Percentiles rank a stretch among this genome's conserved stretches.
Conservation (phyloP, 1,140 invertebrate species). For the Drosophila eugracilis region DNA sequence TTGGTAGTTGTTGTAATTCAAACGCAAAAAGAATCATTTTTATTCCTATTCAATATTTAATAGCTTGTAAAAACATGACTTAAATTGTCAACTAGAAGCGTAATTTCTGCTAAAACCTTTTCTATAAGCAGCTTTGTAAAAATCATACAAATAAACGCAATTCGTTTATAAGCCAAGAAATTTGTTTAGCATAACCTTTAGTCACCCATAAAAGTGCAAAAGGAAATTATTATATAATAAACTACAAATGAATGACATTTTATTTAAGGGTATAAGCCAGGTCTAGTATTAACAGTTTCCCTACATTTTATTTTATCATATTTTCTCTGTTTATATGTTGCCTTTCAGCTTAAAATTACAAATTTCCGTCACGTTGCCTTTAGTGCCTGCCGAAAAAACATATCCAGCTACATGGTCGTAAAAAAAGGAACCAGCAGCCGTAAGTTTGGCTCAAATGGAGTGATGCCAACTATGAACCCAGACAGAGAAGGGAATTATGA, state of each 20-base stretch:
- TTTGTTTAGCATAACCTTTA: no score
- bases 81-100: no score
- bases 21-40: no score
- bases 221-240: neutral
- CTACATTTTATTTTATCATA: constrained; percentile 17
- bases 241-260: neutral
- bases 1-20: no score
- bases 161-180: no score
- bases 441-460: constrained; percentile 20
- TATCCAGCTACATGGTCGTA: constrained; percentile 31
- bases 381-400: constrained; percentile 35
- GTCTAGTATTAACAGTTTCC: neutral
- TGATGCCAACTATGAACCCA: constrained; percentile 33
- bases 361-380: constrained; percentile 32
- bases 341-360: constrained; percentile 26
- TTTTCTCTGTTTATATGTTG: constrained; percentile 12
- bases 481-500: constrained; percentile 36
- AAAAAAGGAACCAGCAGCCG: constrained; percentile 28
- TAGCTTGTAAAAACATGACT: no score
- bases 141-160: no score
- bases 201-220: no score
- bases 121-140: no score
- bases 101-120: no score
- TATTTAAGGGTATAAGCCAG: neutral
- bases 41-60: no score